Evolutionary conservation across 1,140 invertebrate species (phyloP), one percentile per base, ranked within the genome.

Genomic region (Drosophila sp.): DNA sequence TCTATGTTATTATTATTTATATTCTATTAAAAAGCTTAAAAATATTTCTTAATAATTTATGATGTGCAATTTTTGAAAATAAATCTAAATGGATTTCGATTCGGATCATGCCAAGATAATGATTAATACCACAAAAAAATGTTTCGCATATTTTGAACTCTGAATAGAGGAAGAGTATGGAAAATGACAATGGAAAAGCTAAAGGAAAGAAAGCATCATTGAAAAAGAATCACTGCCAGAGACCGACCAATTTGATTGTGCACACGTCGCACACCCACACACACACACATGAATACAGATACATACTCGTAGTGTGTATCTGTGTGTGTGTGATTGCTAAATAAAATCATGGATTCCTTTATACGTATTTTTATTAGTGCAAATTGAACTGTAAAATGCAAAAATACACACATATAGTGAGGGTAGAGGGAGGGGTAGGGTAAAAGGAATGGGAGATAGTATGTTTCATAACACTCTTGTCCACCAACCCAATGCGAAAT

Each of bases 321-420:
- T 57, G 64, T 30, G 38, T 40, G 54, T 38, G 54, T 66, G 55
- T 55, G 63, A 66, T 41, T 69, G 41, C 66, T 47, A 69, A 69
- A 73, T 63, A 60, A 69, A 72, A 64, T 63, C 71, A 60, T 69
- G 55, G 50, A 73, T 64, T 61, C 54, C 33, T 47, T 67, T 62
- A 72, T 72, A 64, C 35, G 35, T 32, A 60, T 60, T 60, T 60
- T 60, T 67, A 67, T 67, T 44, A 67, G 66, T 50, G 50, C 35
- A 67, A 61, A 62, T 62, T 33, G 58, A 62, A 61, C 65, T 66
- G 50, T 41, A 60, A 66, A 58, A 32, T 41, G 38, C 38, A 69
- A 32, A 55, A 17, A 30, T 60, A 57, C 35, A 56, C n/a, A 33
- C 3, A 40, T 32, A 3, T 54, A n/a, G n/a, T 44, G 5, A 0